Conservation (phyloP, 2,888 invertebrate genomes). For the Rhamnusium bicolor region DNA sequence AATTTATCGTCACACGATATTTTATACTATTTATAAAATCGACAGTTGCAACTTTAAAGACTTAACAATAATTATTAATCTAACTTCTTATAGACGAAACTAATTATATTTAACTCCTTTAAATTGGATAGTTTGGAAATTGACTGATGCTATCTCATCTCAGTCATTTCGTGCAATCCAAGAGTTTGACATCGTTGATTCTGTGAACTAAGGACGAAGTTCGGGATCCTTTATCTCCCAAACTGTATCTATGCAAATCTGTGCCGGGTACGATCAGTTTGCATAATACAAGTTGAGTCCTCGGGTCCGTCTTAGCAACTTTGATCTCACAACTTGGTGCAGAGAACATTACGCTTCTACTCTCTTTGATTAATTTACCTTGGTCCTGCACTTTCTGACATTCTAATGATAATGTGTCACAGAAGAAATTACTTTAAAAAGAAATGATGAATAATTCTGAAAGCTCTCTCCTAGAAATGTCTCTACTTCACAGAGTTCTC, state of each 20-base stretch:
- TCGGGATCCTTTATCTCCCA: slow-evolving; percentile 18
- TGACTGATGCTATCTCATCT: slow-evolving; percentile 13
- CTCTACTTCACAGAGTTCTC: not conserved
- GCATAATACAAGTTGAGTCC: slow-evolving; percentile 32
- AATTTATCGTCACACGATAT: too few species aligned
- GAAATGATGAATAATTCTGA: slow-evolving; percentile 33
- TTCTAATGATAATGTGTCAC: slow-evolving; percentile 27
- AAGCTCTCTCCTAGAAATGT: not conserved
- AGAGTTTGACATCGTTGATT: not conserved
- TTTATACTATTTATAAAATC: too few species aligned
- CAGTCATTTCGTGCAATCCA: not conserved
- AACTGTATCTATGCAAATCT: slow-evolving; percentile 41
- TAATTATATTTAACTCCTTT: too few species aligned
- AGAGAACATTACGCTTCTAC: slow-evolving; percentile 1
- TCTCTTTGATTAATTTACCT: slow-evolving; percentile 43
- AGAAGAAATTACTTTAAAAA: slow-evolving; percentile 21
- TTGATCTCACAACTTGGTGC: slow-evolving; percentile 32
- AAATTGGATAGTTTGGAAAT: not conserved
- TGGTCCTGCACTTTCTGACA: slow-evolving; percentile 34
- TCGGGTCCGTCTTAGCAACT: slow-evolving; percentile 39
- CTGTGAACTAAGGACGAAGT: not conserved
- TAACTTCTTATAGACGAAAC: too few species aligned
- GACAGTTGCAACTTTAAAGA: too few species aligned
- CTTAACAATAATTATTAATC: too few species aligned
- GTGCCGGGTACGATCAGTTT: slow-evolving; percentile 28